These are phyloP conservation scores for Tyria jacobaeae DNA, from an alignment of 2,888 invertebrate species.

Conservation along the genomic window DNA sequence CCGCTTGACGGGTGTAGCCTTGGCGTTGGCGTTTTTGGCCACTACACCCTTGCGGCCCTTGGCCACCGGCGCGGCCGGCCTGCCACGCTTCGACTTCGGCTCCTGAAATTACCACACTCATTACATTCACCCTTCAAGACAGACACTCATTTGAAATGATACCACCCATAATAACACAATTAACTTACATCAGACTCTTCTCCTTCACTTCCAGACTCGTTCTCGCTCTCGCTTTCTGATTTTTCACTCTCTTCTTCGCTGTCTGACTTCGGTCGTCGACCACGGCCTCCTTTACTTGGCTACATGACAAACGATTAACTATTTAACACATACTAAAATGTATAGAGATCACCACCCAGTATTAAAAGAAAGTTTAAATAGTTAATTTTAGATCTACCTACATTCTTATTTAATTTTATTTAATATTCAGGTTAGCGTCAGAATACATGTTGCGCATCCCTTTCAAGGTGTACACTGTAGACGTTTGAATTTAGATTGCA, in stretches of 20 bases:
- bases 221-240: slow-evolving; percentile 81
- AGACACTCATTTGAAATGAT: neutral
- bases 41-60: slow-evolving; percentile 73
- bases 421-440: too few relatives aligned
- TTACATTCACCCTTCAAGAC: neutral
- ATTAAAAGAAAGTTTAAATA: too few relatives aligned
- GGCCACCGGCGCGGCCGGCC: slow-evolving; percentile 65
- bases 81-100: slow-evolving; percentile 81
- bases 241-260: slow-evolving; percentile 84
- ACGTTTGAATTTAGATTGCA: too few relatives aligned
- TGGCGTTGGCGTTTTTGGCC: slow-evolving; percentile 70
- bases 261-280: slow-evolving; percentile 76
- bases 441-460: too few relatives aligned
- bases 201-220: slow-evolving; percentile 79
- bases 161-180: neutral
- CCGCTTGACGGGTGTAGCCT: slow-evolving; percentile 81
- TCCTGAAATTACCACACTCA: slow-evolving; percentile 58
- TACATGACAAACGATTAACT: slow-evolving; percentile 13
- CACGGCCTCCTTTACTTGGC: slow-evolving; percentile 64
- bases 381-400: too few relatives aligned
- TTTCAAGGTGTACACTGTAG: too few relatives aligned
- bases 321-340: neutral
- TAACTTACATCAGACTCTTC: slow-evolving; percentile 82
- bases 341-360: too few relatives aligned
- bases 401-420: too few relatives aligned